Conservation (phyloP, 64 coral and sea anemone species). For the Montipora cactus region DNA sequence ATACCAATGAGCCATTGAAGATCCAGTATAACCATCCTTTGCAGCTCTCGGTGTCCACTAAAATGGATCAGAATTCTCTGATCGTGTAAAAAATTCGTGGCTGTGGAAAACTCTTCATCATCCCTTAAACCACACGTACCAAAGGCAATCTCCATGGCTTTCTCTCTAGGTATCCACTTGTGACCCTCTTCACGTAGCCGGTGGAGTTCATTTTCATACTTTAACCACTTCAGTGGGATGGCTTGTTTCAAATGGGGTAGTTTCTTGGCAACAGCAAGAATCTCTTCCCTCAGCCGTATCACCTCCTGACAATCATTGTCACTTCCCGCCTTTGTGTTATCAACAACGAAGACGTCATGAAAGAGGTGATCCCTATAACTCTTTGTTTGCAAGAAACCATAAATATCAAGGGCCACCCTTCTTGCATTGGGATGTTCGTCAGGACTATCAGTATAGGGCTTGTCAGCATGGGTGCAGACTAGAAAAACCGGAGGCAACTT, state of each 20-base stretch:
- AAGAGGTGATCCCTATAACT: neutral
- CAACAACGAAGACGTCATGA: neutral
- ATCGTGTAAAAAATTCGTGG: neutral
- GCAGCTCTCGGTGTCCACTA: neutral
- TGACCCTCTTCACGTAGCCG: neutral
- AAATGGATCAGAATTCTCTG: constrained; percentile 14
- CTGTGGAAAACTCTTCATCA: neutral
- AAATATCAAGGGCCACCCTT: neutral
- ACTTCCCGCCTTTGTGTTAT: constrained; percentile 21
- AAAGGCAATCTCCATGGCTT: neutral
- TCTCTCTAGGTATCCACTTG: neutral
- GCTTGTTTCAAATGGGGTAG: neutral
- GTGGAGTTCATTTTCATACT: neutral
- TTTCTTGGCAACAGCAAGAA: neutral
- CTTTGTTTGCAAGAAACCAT: neutral
- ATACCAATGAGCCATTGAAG: constrained; percentile 23
- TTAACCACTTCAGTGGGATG: constrained; percentile 12
- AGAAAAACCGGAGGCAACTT: neutral
- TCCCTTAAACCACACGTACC: neutral
- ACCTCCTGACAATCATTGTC: neutral
- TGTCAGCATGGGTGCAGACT: constrained; percentile 18
- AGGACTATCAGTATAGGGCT: neutral
- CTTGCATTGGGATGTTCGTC: no score
- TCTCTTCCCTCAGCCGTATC: neutral
- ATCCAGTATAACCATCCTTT: constrained; percentile 5